These are phyloP conservation scores for Neuroscelio doddi DNA, from an alignment of 2,888 invertebrate species.

Conservation along the genomic window DNA sequence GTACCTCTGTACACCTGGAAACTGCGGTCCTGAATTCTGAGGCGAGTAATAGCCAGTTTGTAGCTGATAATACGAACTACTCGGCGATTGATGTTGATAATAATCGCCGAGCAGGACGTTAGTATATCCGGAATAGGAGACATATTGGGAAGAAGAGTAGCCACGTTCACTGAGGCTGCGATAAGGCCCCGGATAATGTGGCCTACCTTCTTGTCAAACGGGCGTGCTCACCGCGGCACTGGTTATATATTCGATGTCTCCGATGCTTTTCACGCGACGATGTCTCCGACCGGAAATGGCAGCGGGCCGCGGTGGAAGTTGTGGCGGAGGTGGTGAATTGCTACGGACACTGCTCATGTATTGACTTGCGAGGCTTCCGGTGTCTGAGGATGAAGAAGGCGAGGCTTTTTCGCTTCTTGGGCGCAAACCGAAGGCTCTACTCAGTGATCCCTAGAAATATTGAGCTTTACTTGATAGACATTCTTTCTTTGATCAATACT, in stretches of 20 bases:
- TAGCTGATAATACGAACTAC: constrained; percentile 62
- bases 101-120: constrained; percentile 61
- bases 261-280: constrained; percentile 82
- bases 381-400: constrained; percentile 79
- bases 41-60: constrained; percentile 69
- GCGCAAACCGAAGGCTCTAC: constrained; percentile 79
- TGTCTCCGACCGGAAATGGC: constrained; percentile 74
- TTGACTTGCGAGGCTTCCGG: constrained; percentile 74
- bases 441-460: constrained; percentile 79
- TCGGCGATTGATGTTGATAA: constrained; percentile 59
- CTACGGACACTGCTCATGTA: constrained; percentile 75
- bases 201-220: constrained; percentile 70
- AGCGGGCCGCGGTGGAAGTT: constrained; percentile 65
- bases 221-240: constrained; percentile 67
- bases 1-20: constrained; percentile 67
- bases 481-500: no score
- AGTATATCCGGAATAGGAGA: constrained; percentile 67
- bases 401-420: constrained; percentile 79
- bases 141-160: constrained; percentile 66
- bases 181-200: constrained; percentile 68
- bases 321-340: constrained; percentile 76
- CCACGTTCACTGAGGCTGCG: constrained; percentile 70
- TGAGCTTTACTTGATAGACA: no score
- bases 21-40: constrained; percentile 64
- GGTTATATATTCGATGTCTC: constrained; percentile 78